Conservation (phyloP, 1,140 invertebrate genomes). For the Drosophila hydei region DNA sequence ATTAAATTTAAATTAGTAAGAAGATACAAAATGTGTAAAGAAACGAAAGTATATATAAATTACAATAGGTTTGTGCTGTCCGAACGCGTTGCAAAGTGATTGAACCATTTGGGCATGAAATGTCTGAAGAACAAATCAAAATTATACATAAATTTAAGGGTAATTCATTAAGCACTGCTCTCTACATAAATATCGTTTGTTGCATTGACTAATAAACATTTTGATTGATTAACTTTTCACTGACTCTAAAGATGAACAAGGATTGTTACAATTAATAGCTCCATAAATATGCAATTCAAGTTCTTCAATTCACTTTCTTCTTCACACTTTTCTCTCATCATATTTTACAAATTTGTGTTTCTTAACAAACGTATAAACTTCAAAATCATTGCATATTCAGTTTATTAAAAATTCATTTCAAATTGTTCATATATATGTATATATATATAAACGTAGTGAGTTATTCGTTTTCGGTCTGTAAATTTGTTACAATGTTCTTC, state of each 20-base stretch:
- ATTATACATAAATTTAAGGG: slow-evolving; percentile 26
- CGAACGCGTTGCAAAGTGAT: slow-evolving; percentile 39
- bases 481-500: slow-evolving; percentile 27
- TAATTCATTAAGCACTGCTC: slow-evolving; percentile 23
- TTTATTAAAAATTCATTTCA: slow-evolving; percentile 28
- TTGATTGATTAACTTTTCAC: slow-evolving; percentile 7
- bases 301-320: slow-evolving; percentile 2
- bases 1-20: slow-evolving; percentile 16
- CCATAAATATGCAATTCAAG: background rate
- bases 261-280: background rate
- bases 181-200: slow-evolving; percentile 69
- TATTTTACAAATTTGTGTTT: slow-evolving; percentile 44
- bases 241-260: too few relatives aligned
- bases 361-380: slow-evolving; percentile 41
- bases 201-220: slow-evolving; percentile 69
- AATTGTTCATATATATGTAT: slow-evolving; percentile 24
- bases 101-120: slow-evolving; percentile 76
- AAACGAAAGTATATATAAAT: slow-evolving; percentile 10
- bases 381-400: slow-evolving; percentile 60
- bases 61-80: slow-evolving; percentile 44
- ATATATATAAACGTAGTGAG: slow-evolving; percentile 42
- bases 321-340: background rate
- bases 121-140: slow-evolving; percentile 45
- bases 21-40: slow-evolving; percentile 2
- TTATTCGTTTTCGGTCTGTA: slow-evolving; percentile 1